A percentile compares a stretch with the other conserved stretches of the same genome.
phyloP scores from a whole-genome alignment of 2,797 vertebrate genomes.

The Odontamblyopus rebecca region DNA sequence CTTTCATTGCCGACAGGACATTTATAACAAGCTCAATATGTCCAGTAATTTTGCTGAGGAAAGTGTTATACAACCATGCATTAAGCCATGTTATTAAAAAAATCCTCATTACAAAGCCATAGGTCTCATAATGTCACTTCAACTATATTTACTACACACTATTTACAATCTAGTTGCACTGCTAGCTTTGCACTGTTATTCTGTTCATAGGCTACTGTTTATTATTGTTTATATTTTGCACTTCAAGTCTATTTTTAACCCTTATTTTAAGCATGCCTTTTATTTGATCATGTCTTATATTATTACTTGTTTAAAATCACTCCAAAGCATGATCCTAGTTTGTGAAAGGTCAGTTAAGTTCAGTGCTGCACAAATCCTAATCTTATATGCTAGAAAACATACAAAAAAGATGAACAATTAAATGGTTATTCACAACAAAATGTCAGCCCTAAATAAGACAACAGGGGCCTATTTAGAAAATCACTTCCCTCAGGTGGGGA shows the following conservation, averaged over 20 bases:
- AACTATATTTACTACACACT: too few relatives aligned
- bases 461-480: slow-evolving; percentile 10
- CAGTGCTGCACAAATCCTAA: too few relatives aligned
- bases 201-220: too few relatives aligned
- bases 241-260: too few relatives aligned
- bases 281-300: too few relatives aligned
- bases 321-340: too few relatives aligned
- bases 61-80: background rate
- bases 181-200: too few relatives aligned
- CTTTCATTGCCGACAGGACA: background rate
- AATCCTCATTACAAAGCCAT: background rate
- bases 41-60: background rate
- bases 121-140: background rate
- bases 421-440: background rate
- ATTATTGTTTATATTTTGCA: too few relatives aligned
- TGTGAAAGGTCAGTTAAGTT: too few relatives aligned
- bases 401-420: background rate
- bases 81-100: background rate
- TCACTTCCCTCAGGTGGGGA: background rate
- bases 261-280: too few relatives aligned
- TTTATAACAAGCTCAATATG: background rate
- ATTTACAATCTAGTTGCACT: too few relatives aligned
- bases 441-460: slow-evolving; percentile 6
- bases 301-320: too few relatives aligned
- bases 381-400: background rate